Evolutionary conservation across 1,140 invertebrate genomes (phyloP), one percentile per base, ranked within the genome.

Genomic region (Hyles euphorbiae): DNA sequence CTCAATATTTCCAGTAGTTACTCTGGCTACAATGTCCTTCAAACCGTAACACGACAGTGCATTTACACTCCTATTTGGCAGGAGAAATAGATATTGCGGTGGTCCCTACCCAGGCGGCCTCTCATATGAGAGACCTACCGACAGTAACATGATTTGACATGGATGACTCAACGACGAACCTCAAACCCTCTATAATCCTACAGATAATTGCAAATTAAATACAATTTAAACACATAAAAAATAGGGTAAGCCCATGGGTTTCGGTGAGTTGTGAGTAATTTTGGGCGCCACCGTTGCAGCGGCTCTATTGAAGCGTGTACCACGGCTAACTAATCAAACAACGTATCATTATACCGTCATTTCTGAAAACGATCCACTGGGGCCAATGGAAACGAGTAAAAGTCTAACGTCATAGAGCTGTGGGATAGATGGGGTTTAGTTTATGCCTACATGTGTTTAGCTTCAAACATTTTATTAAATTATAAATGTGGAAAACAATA

Each of bases 251-350:
- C n/a, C 10, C n/a, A 11, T 53, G 34, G 34, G 9, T 10, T 40
- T 40, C 56, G 62, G 65, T 68, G 65, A 67, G 48, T 55, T 64
- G 65, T 78, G 65, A 70, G 67, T 70, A 75, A 78, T 74, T 72
- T 68, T 72, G 67, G 83, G 83, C 83, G 83, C 83, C 83, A 79
- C 77, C 60, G 60, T 58, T 56, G 48, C 66, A 61, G 63, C 63
- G 60, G 60, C 61, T 47, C 60, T 68, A 67, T 63, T 67, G 65
- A 70, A 64, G 56, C 53, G 36, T 11, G 53, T 53, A 65, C 63
- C 68, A 83, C 83, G 81, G 73, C 82, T 79, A 83, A 82, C 76
- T 84, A 81, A 84, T 87, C 83, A 84, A 74, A 78, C 65, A 84
- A 73, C 81, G 68, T 57, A 72, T 83, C 65, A 83, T 87, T 87